A percentile compares a stretch with the other conserved stretches of the same genome.
These are phyloP conservation scores for Aleiodes testaceus DNA, from an alignment of 2,888 invertebrate genomes.

Conservation along the genomic window DNA sequence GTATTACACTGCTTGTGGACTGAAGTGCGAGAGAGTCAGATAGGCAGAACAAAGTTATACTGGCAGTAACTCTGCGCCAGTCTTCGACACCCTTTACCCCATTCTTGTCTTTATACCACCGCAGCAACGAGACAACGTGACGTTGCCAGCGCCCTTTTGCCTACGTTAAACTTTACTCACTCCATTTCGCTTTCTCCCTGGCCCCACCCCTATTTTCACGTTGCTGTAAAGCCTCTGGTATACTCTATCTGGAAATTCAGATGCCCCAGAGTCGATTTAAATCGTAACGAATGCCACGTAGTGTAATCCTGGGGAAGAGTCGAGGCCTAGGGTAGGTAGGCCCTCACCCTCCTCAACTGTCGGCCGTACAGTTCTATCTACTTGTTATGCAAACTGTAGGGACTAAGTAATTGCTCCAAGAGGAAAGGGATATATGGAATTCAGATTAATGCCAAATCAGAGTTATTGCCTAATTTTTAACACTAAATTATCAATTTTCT, in stretches of 20 bases:
- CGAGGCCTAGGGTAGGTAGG: too few relatives aligned
- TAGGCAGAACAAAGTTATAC: slow-evolving; percentile 14
- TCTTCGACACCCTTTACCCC: slow-evolving; percentile 28
- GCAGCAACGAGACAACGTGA: neutral
- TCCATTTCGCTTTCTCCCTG: slow-evolving; percentile 10
- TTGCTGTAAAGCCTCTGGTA: too few relatives aligned
- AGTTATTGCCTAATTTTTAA: slow-evolving; percentile 1
- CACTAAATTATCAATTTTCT: too few relatives aligned
- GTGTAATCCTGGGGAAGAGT: slow-evolving; percentile 28
- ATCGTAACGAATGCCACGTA: slow-evolving; percentile 50
- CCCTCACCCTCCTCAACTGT: slow-evolving; percentile 13
- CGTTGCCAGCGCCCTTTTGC: neutral
- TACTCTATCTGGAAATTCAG: neutral
- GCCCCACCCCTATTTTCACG: neutral
- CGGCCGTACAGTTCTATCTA: neutral
- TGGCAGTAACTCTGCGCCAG: slow-evolving; percentile 18
- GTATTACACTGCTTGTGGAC: neutral
- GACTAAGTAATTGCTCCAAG: slow-evolving; percentile 21
- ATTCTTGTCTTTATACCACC: slow-evolving; percentile 13
- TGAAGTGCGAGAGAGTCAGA: neutral
- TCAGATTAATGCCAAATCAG: slow-evolving; percentile 5
- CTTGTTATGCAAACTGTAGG: slow-evolving; percentile 27
- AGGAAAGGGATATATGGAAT: neutral
- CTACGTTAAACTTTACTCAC: slow-evolving; percentile 27
- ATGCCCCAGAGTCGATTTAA: slow-evolving; percentile 45